A percentile compares a stretch with the other conserved stretches of the same genome.
Evolutionary conservation across 1,140 invertebrate genomes (phyloP).

Genomic region (Pseudoatta argentina): DNA sequence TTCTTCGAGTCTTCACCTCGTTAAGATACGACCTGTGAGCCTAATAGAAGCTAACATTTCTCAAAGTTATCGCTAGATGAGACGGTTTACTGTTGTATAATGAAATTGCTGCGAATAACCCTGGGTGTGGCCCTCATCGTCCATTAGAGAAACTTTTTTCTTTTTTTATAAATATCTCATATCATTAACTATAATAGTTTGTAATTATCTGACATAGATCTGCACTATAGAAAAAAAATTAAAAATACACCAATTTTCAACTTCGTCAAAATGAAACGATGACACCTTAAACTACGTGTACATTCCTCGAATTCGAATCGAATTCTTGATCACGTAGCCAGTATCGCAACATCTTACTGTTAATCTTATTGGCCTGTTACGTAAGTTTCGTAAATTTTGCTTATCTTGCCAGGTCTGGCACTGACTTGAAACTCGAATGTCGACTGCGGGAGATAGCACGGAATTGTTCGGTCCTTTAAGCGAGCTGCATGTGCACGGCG

Average conservation of each 20-base stretch:
- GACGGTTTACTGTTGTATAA: conserved; percentile 55
- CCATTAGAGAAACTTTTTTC: conserved; percentile 32
- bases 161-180: background rate
- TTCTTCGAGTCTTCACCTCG: conserved; percentile 57
- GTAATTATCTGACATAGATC: background rate
- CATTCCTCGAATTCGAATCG: background rate
- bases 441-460: conserved; percentile 67
- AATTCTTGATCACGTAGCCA: conserved; percentile 24
- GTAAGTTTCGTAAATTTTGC: conserved; percentile 61
- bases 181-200: background rate
- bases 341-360: conserved; percentile 20
- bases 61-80: conserved; percentile 57
- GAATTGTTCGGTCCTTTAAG: conserved; percentile 74
- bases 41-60: conserved; percentile 56
- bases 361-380: conserved; percentile 48
- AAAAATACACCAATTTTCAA: background rate
- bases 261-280: background rate
- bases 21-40: conserved; percentile 58
- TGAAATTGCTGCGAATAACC: conserved; percentile 61
- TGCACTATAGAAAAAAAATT: background rate
- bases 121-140: background rate
- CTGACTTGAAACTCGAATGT: conserved; percentile 66
- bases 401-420: conserved; percentile 70
- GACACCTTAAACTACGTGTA: background rate
- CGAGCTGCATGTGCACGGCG: conserved; percentile 65